A percentile compares a stretch with the other conserved stretches of the same genome.
Evolutionary conservation across 2,888 invertebrate species (phyloP).

Genomic region (Spilarctia lutea): DNA sequence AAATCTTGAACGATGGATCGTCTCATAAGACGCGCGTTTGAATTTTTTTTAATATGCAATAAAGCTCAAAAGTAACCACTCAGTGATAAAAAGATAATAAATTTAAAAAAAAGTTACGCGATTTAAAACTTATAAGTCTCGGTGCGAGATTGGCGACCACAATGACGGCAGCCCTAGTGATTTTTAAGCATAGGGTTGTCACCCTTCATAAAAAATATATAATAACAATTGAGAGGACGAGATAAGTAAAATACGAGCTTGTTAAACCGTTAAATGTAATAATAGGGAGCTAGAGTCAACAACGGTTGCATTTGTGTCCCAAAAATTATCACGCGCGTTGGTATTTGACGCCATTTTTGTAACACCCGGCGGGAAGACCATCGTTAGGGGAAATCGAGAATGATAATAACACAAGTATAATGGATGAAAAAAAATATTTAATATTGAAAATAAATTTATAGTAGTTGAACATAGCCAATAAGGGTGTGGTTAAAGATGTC

Average conservation of each 20-base stretch:
- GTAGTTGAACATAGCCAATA: background rate
- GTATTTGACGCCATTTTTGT: conserved; percentile 57
- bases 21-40: conserved; percentile 23
- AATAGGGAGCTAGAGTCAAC: conserved; percentile 84
- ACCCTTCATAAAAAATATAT: conserved; percentile 71
- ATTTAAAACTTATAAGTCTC: conserved; percentile 40
- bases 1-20: conserved; percentile 41
- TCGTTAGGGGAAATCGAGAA: conserved; percentile 27
- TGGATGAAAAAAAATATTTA: conserved; percentile 29
- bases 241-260: conserved; percentile 85
- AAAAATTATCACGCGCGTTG: conserved; percentile 73
- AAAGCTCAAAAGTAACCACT: conserved; percentile 40
- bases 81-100: conserved; percentile 37
- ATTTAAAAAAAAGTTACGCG: conserved; percentile 39
- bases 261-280: conserved; percentile 86
- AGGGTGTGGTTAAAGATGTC: conserved; percentile 1
- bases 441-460: conserved; percentile 30
- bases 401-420: conserved; percentile 26
- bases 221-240: conserved; percentile 83
- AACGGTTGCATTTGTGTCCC: conserved; percentile 72
- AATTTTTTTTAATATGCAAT: conserved; percentile 25
- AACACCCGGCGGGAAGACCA: conserved; percentile 51
- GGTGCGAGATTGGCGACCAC: conserved; percentile 44
- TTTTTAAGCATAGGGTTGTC: conserved; percentile 58
- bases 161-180: conserved; percentile 43